phyloP scores from a whole-genome alignment of 2,113 vertebrate genomes.

The Corythornis vintsioides region DNA sequence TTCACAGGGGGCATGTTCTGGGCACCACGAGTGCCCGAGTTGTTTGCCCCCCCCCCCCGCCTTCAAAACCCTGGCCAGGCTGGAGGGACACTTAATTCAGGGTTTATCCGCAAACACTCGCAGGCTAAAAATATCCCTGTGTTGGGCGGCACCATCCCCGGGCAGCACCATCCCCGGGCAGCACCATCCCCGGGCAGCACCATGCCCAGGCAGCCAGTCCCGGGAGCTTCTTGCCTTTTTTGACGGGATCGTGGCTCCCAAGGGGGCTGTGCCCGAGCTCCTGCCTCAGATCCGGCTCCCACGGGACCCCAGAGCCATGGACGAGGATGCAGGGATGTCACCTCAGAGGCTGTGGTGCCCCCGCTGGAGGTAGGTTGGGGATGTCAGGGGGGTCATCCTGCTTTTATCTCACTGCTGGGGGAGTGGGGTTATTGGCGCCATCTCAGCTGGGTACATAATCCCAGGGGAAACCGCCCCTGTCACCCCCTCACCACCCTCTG shows the following conservation, averaged over 20 bases:
- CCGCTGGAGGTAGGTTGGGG: neutral
- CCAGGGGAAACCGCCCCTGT: accelerated
- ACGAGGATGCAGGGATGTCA: neutral
- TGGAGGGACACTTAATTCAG: neutral
- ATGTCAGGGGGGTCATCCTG: neutral
- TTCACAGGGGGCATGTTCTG: neutral
- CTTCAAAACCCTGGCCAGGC: accelerated
- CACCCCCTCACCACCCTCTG: neutral
- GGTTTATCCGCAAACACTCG: neutral
- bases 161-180: no score
- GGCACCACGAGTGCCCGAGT: accelerated
- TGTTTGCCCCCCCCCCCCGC: accelerated
- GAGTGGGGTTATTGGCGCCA: neutral
- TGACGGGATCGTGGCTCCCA: neutral
- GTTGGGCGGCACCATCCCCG: neutral
- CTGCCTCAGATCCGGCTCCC: no score
- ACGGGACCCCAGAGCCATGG: neutral
- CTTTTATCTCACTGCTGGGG: neutral
- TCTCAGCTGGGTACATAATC: accelerated
- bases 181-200: neutral
- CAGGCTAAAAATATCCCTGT: slow-evolving; percentile 21
- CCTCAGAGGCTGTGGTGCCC: neutral
- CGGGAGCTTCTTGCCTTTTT: slow-evolving; percentile 24
- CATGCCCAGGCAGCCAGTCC: neutral
- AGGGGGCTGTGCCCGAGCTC: neutral